These are phyloP conservation scores for Eulemur macaco DNA, from an alignment of 2,113 vertebrate genomes.

Conservation along the genomic window DNA sequence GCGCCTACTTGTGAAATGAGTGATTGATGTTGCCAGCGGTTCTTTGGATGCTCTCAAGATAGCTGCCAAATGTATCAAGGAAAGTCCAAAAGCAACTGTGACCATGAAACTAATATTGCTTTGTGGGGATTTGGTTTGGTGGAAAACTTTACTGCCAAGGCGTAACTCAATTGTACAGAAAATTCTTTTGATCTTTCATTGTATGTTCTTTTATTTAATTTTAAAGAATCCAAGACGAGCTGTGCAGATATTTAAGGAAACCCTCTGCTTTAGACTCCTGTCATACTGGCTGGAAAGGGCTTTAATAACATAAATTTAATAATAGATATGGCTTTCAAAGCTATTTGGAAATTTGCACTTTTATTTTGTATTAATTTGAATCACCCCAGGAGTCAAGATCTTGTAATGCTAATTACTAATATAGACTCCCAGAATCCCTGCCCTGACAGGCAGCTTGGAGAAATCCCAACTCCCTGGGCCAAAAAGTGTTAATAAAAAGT, in stretches of 20 bases:
- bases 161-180: constrained; percentile 70
- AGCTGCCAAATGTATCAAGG: constrained; percentile 77
- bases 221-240: constrained; percentile 71
- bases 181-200: constrained; percentile 63
- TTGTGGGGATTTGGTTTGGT: constrained; percentile 74
- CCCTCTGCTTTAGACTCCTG: constrained; percentile 44
- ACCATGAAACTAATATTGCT: constrained; percentile 74
- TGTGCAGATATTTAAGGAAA: constrained; percentile 69
- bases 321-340: constrained; percentile 74
- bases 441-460: constrained; percentile 81
- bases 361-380: constrained; percentile 81
- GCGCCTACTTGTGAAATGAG: constrained; percentile 67
- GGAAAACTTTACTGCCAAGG: constrained; percentile 75
- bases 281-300: constrained; percentile 31
- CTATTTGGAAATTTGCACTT: constrained; percentile 80
- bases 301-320: constrained; percentile 79
- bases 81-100: constrained; percentile 71
- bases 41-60: constrained; percentile 75
- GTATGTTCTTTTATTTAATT: constrained; percentile 70
- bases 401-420: constrained; percentile 84
- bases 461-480: constrained; percentile 76
- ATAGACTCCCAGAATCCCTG: constrained; percentile 77
- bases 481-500: constrained; percentile 84
- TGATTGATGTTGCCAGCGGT: constrained; percentile 66
- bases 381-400: constrained; percentile 77